These are phyloP conservation scores for Anomalospiza imberbis DNA, from an alignment of 2,797 vertebrate species.

Conservation along the genomic window DNA sequence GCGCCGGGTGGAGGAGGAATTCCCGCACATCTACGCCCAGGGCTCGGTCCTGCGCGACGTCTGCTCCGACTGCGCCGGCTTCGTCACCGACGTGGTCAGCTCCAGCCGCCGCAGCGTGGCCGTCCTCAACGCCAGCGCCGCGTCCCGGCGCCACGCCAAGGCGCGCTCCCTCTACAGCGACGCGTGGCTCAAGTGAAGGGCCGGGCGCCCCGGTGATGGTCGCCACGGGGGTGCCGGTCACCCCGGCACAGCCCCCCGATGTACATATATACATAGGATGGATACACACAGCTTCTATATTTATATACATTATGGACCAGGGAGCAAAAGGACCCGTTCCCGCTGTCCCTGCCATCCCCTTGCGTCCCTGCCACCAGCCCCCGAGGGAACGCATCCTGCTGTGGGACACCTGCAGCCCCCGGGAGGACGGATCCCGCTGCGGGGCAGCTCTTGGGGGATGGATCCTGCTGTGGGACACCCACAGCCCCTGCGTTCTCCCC, in stretches of 20 bases:
- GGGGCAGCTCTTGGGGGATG: not conserved
- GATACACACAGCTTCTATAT: conserved; percentile 61
- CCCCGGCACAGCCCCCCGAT: not conserved
- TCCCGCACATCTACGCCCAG: conserved; percentile 91
- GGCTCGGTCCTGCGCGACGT: conserved; percentile 88
- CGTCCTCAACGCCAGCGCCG: conserved; percentile 83
- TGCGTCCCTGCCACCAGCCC: not conserved
- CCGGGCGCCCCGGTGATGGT: not conserved
- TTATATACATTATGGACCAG: conserved; percentile 47
- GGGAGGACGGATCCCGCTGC: not conserved
- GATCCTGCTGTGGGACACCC: not conserved
- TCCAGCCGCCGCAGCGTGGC: conserved; percentile 93
- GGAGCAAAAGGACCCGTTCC: not conserved
- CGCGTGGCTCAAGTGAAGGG: conserved; percentile 57
- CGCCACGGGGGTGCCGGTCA: not conserved
- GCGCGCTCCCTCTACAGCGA: conserved; percentile 69
- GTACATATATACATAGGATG: conserved; percentile 71
- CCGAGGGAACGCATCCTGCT: not conserved
- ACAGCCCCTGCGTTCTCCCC: not conserved
- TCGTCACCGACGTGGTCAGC: conserved; percentile 86
- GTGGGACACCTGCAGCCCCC: not conserved
- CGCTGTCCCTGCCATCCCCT: not conserved
- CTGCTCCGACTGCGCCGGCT: conserved; percentile 88
- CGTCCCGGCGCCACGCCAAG: conserved; percentile 68
- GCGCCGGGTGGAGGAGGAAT: conserved; percentile 88